Conservation (phyloP, 2,888 invertebrate genomes). For the Xiphydria camelus region DNA sequence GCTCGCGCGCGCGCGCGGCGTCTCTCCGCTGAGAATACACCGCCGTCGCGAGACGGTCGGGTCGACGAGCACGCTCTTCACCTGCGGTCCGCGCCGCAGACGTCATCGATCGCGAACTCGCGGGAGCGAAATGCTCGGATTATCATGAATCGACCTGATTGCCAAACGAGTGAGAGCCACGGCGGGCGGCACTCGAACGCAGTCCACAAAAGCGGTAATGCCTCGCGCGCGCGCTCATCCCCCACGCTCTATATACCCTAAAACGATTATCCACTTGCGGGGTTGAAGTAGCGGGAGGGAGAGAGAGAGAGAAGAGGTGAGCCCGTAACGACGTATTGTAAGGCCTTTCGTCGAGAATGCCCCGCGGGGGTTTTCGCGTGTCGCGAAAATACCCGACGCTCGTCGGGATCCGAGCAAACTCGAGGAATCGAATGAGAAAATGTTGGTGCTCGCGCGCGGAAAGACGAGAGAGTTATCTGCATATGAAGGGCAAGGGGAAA, state of each 20-base stretch:
- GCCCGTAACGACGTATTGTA: slow-evolving; percentile 53
- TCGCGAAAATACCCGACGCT: too few species aligned
- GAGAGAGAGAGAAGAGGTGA: slow-evolving; percentile 18
- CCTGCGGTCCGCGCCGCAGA: too few species aligned
- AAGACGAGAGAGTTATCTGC: too few species aligned
- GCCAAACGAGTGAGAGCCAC: slow-evolving; percentile 42
- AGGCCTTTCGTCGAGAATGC: slow-evolving; percentile 35
- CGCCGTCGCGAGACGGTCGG: slow-evolving; percentile 1
- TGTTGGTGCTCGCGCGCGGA: too few species aligned
- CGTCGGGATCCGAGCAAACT: slow-evolving; percentile 82
- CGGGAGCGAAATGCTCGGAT: slow-evolving; percentile 34
- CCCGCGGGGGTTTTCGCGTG: slow-evolving; percentile 13
- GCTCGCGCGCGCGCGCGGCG: not conserved
- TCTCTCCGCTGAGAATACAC: not conserved
- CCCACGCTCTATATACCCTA: slow-evolving; percentile 31
- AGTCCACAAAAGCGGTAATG: slow-evolving; percentile 52
- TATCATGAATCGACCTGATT: slow-evolving; percentile 54
- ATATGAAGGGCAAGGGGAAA: too few species aligned
- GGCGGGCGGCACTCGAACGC: slow-evolving; percentile 50
- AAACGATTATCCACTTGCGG: slow-evolving; percentile 55
- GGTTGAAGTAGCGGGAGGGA: slow-evolving; percentile 22
- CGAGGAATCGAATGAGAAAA: too few species aligned
- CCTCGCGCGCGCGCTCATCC: slow-evolving; percentile 22
- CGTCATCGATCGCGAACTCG: not conserved
- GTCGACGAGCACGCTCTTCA: too few species aligned